Evolutionary conservation across 2,888 invertebrate species (phyloP).

Genomic region (Poecilus cupreus): DNA sequence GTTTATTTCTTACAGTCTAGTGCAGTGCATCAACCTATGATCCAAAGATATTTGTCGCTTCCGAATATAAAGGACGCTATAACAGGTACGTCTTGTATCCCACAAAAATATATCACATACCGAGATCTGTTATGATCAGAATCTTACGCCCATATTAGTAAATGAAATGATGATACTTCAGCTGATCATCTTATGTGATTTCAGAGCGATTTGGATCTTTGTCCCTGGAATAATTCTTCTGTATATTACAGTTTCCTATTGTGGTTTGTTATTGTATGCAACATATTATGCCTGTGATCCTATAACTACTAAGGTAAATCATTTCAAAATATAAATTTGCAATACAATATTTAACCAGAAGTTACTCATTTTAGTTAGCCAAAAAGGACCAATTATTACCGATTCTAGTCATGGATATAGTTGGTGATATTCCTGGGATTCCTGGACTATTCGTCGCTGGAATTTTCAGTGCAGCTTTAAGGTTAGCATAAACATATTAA

Average conservation of each 20-base stretch:
- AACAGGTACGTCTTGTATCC: no score
- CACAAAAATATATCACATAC: no score
- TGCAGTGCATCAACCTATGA: constrained; percentile 88
- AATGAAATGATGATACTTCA: no score
- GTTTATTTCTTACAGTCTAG: constrained; percentile 86
- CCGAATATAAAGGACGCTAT: constrained; percentile 76
- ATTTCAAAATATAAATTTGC: no score
- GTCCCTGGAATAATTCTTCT: constrained; percentile 78
- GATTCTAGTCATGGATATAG: constrained; percentile 88
- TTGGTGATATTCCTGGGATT: constrained; percentile 85
- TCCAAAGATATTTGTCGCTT: constrained; percentile 87
- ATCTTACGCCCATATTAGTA: no score
- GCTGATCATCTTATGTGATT: constrained; percentile 63
- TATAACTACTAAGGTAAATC: constrained; percentile 85
- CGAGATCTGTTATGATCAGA: no score
- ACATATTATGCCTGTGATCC: constrained; percentile 87
- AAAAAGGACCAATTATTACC: constrained; percentile 87
- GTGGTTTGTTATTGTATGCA: constrained; percentile 84
- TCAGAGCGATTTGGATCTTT: constrained; percentile 80
- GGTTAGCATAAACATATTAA: no score
- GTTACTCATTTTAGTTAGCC: constrained; percentile 74
- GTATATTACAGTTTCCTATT: constrained; percentile 80
- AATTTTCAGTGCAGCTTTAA: constrained; percentile 92
- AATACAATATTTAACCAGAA: no score
- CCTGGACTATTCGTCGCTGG: constrained; percentile 93